phyloP scores from a whole-genome alignment of 2,113 vertebrate species.

The Bufo gargarizans region DNA sequence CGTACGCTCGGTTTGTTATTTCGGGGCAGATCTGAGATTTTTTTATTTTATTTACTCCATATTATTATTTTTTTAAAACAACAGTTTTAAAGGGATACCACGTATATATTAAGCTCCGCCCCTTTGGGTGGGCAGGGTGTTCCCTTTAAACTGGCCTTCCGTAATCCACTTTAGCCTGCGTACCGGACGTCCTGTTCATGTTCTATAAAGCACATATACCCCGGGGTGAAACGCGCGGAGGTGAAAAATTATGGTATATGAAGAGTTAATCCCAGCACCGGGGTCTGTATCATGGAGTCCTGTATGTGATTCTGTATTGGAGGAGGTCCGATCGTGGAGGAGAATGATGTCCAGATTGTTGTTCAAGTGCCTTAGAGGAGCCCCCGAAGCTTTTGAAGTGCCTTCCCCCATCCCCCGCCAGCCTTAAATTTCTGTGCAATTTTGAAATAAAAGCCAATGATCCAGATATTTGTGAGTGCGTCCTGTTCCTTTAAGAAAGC shows the following conservation, averaged over 20 bases:
- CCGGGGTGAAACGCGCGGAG: background rate
- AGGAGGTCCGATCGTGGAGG: too few species aligned
- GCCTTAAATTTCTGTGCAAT: background rate
- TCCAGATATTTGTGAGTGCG: background rate
- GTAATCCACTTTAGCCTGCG: background rate
- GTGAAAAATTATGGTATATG: background rate
- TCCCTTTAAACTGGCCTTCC: background rate
- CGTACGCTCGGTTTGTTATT: background rate
- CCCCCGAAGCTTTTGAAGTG: conserved; percentile 30
- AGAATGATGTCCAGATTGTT: background rate
- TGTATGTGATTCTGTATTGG: background rate
- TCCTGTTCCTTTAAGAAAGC: background rate
- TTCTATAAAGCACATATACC: background rate
- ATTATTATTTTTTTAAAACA: background rate
- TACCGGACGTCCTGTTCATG: background rate
- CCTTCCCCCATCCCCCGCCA: conserved; percentile 16
- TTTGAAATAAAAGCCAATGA: conserved; percentile 39
- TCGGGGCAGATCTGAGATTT: background rate
- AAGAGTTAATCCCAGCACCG: background rate
- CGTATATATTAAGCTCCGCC: background rate
- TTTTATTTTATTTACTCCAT: background rate
- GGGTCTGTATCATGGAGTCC: background rate
- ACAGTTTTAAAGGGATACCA: background rate
- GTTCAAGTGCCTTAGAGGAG: conserved; percentile 31
- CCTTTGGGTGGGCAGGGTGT: background rate